Base-by-base conservation (phyloP, 2,797 vertebrate genomes). In the Hemibagrus guttatus region DNA sequence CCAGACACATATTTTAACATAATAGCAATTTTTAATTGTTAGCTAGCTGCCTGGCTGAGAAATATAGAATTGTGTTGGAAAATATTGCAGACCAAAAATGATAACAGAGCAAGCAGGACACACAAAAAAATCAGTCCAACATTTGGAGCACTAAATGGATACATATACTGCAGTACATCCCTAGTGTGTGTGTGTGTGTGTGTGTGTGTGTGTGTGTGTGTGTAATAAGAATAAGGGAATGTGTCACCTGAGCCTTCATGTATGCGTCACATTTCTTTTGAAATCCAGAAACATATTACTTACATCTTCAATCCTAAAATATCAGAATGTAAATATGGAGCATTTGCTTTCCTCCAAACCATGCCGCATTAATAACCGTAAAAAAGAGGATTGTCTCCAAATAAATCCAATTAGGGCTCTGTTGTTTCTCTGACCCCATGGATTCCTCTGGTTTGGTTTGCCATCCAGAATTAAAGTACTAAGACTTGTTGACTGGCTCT, bases 351-450 rank as follows among this genome's bases (percentile, higher is more conserved):
- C 56, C 4, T 35, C 7, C 28, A 54, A 76, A 28, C 28, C 31
- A 54, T 56, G 49, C 90, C 89, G 91, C 90, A 93, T 93, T 94
- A 95, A 94, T 91, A 91, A 84, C 87, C 86, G 91, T 95, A 95
- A 95, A 95, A 94, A 93, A 93, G 88, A 93, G 94, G 92, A 94
- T 94, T 89, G 90, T 91, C 86, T 90, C 90, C 90, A 94, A 95
- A 93, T 94, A 91, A 95, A 94, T 93, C 93, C 92, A 95, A 94
- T 95, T 94, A 95, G 63, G 61, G 78, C 76, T 64, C 87, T 91
- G 92, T 92, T 93, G 54, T 92, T 90, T 93, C 91, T 91, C 90
- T 89, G 74, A 31, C 74, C 74, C 31, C n/a, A 8, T 5, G 17
- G 19, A 56, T 21, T 78, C 23, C 72, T 28, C 17, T 56, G 74